Percentiles rank a stretch among this genome's conserved stretches.
phyloP scores from a whole-genome alignment of 2,797 vertebrate species.

The Orientallactaga sibirica region DNA sequence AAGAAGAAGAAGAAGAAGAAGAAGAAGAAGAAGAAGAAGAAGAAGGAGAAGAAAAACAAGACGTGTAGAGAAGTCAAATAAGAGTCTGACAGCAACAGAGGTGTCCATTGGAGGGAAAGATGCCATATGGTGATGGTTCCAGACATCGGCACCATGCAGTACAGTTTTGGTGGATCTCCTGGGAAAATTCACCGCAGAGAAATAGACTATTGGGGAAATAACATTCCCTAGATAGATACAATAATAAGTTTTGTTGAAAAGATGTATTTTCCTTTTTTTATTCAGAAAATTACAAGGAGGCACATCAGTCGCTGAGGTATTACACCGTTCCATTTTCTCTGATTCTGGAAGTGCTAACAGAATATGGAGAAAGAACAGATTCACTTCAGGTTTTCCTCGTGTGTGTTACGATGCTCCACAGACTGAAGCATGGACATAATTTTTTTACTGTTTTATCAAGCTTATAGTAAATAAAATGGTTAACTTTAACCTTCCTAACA shows the following conservation, averaged over 20 bases:
- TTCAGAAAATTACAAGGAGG: neutral
- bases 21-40: too few species aligned
- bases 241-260: neutral
- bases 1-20: too few species aligned
- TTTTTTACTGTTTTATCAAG: neutral
- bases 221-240: neutral
- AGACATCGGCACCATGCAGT: neutral
- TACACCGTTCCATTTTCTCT: neutral
- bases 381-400: neutral
- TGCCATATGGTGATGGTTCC: neutral
- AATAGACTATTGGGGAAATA: neutral
- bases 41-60: neutral
- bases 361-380: neutral
- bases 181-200: neutral
- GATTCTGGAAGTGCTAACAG: neutral
- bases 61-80: neutral
- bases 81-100: neutral
- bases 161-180: neutral
- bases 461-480: neutral
- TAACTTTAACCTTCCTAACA: neutral
- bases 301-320: neutral
- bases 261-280: neutral
- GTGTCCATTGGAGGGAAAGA: neutral
- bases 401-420: neutral
- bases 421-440: neutral